Base-by-base conservation (phyloP, 2,797 vertebrate species). In the Lerista edwardsae region DNA sequence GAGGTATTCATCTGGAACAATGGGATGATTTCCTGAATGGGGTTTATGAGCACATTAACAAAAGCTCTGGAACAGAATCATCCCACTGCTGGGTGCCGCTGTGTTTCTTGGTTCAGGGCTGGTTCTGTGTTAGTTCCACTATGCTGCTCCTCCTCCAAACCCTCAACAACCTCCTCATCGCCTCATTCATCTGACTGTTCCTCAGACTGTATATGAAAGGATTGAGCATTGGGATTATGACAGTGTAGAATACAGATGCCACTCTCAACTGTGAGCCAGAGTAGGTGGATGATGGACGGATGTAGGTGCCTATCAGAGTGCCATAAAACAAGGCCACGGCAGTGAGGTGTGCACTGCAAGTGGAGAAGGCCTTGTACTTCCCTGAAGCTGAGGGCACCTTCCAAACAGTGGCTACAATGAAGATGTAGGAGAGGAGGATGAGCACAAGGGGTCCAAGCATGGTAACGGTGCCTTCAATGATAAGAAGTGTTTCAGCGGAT, bases 321-420 rank as follows among this genome's bases (percentile, higher is more conserved):
- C 91, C 92, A 55, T 93, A 94, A 87, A 93, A 94, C 2, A 93
- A 68, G 1, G 23, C 27, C 2, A 94, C 91, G 1, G 90, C 79
- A 1, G 91, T 91, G 82, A 93, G 91, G 80, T 93, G 93, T 19
- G 92, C 91, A 19, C 86, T 79, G 80, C 92, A 94, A 61, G 93
- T 93, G 21, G 93, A 94, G 87, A 93, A 92, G 76, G 92, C 85
- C 84, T 93, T 94, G 90, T 91, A 91, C 79, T 92, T 93, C 15
- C 91, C 82, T 0, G 91, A 77, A 39, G 3, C 80, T n/a, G 93
- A 93, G 29, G 91, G 89, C 5, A 94, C 90, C 83, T 82, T 90
- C 82, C 89, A 64, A 31, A 93, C 88, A 2, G 85, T 74, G 55
- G 86, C 0, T 1, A 89, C 83, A 87, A 94, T 94, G 62, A 72